phyloP scores from a whole-genome alignment of 2,888 invertebrate species.

The Junonia oenone region DNA sequence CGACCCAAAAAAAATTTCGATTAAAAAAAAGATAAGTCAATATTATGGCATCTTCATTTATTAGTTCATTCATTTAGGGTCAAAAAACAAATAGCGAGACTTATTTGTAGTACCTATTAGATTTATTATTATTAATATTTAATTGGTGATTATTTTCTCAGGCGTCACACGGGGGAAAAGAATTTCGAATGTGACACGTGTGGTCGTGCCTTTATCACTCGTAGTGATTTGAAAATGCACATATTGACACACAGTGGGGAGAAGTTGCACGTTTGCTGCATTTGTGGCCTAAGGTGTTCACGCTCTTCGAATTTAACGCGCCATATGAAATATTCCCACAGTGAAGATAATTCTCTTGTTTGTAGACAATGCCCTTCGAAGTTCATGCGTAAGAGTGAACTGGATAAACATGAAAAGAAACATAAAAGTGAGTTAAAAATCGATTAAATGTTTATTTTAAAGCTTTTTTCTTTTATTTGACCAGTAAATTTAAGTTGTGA shows the following conservation, averaged over 20 bases:
- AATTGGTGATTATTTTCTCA: constrained; percentile 36
- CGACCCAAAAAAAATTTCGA: too few relatives aligned
- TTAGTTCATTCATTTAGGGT: too few relatives aligned
- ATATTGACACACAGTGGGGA: constrained; percentile 58
- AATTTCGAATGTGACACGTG: constrained; percentile 66
- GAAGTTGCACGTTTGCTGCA: constrained; percentile 56
- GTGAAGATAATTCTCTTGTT: constrained; percentile 36
- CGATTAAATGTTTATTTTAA: not conserved
- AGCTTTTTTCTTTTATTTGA: too few relatives aligned
- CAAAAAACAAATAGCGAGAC: too few relatives aligned
- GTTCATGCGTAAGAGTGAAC: constrained; percentile 44
- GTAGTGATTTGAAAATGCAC: constrained; percentile 69
- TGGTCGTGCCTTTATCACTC: constrained; percentile 61
- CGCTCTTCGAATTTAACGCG: constrained; percentile 65
- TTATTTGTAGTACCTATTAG: too few relatives aligned
- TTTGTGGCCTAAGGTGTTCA: constrained; percentile 59
- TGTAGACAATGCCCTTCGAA: constrained; percentile 44
- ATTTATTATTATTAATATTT: too few relatives aligned
- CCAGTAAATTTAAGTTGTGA: not conserved
- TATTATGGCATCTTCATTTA: too few relatives aligned
- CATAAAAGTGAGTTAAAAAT: constrained; percentile 26
- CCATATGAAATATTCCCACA: constrained; percentile 55
- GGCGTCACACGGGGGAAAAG: constrained; percentile 71
- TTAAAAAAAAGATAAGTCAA: too few relatives aligned
- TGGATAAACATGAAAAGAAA: constrained; percentile 46